Percentiles rank a stretch among this genome's conserved stretches.
Evolutionary conservation across 1,140 invertebrate species (phyloP).

Genomic region (Araneus ventricosus): DNA sequence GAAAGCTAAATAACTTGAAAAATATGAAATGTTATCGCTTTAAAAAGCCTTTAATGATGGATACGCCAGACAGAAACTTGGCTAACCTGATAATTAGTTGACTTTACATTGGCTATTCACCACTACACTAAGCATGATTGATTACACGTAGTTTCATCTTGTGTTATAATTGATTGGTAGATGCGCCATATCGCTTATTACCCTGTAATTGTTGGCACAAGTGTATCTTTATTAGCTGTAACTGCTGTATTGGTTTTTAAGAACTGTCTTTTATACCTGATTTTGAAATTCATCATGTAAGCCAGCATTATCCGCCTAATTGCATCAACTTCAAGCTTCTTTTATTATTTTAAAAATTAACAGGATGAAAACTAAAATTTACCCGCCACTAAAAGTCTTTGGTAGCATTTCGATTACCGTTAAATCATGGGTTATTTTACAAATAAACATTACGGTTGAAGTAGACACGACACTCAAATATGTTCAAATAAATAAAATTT

Average conservation of each 20-base stretch:
- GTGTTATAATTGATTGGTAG: conserved; percentile 51
- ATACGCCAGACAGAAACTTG: conserved; percentile 35
- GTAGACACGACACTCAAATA: no score
- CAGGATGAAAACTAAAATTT: neutral
- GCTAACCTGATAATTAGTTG: conserved; percentile 61
- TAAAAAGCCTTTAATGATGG: conserved; percentile 58
- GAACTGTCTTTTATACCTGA: neutral
- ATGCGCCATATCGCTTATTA: conserved; percentile 42
- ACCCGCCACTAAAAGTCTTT: neutral
- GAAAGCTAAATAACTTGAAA: neutral
- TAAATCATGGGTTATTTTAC: no score
- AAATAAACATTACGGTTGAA: no score
- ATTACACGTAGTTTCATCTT: conserved; percentile 50
- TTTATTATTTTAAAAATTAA: neutral
- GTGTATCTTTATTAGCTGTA: conserved; percentile 40
- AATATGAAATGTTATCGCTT: conserved; percentile 22
- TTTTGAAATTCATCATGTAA: neutral
- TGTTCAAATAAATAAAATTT: no score
- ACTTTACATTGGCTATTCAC: conserved; percentile 27
- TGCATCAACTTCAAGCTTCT: neutral
- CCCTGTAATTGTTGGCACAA: conserved; percentile 38
- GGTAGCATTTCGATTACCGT: neutral
- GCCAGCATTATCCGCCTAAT: neutral
- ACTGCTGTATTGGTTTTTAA: conserved; percentile 29
- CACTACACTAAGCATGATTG: conserved; percentile 59